A percentile compares a stretch with the other conserved stretches of the same genome.
Conservation (phyloP, 2,888 invertebrate genomes). For the Drosophila basisetae region DNA sequence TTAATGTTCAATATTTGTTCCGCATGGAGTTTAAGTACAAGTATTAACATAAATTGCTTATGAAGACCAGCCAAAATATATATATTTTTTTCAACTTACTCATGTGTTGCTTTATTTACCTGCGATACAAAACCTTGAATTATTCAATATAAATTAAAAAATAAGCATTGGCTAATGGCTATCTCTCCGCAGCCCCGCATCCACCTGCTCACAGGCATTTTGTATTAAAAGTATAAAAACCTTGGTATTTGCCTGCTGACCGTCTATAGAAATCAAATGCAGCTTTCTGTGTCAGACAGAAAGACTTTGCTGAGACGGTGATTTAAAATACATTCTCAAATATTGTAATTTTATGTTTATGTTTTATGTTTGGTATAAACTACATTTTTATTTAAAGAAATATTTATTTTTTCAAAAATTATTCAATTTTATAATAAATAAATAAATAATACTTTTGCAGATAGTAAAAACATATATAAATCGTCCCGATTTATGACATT, state of each 20-base stretch:
- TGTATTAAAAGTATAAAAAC: not conserved
- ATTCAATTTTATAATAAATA: conserved; percentile 13
- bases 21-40: conserved; percentile 94
- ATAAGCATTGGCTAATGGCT: not conserved
- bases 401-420: conserved; percentile 2
- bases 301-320: not conserved
- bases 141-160: not conserved
- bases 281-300: not conserved
- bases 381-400: not conserved
- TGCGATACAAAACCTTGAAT: not conserved
- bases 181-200: not conserved
- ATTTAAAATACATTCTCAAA: not conserved
- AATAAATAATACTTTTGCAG: conserved; percentile 45
- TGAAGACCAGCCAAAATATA: not conserved
- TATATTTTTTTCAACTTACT: not conserved
- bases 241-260: not conserved
- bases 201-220: not conserved
- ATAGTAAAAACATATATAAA: not conserved
- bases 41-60: conserved; percentile 73
- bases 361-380: not conserved
- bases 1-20: conserved; percentile 95
- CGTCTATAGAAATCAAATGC: not conserved
- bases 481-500: not conserved
- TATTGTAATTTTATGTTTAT: too few species aligned
- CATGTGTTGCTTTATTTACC: not conserved